phyloP scores from a whole-genome alignment of 2,797 vertebrate genomes.

The Rachycentron canadum region DNA sequence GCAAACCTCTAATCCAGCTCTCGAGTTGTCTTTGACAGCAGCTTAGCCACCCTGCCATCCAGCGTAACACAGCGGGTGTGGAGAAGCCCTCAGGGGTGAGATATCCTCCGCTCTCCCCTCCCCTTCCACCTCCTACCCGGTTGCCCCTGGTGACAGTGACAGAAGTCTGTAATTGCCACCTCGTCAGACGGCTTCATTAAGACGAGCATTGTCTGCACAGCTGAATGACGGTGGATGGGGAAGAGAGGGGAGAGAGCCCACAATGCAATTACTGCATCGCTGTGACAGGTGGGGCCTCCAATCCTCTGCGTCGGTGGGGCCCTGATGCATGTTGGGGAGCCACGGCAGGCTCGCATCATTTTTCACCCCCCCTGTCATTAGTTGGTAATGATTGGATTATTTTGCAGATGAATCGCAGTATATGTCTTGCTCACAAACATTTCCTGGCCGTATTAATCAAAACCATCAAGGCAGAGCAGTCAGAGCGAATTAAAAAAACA shows the following conservation, averaged over 20 bases:
- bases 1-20: constrained; percentile 78
- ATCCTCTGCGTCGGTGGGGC: constrained; percentile 86
- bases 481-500: constrained; percentile 94
- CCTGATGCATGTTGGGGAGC: constrained; percentile 89
- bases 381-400: constrained; percentile 99
- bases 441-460: constrained; percentile 99
- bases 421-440: constrained; percentile 99
- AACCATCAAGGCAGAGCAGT: constrained; percentile 97
- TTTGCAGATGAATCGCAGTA: constrained; percentile 99
- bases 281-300: constrained; percentile 89
- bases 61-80: constrained; percentile 76
- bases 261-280: constrained; percentile 89
- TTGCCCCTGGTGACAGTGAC: constrained; percentile 84
- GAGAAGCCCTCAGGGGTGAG: constrained; percentile 74
- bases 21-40: constrained; percentile 79
- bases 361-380: constrained; percentile 98
- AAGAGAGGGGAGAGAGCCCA: constrained; percentile 83
- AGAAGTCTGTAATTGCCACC: constrained; percentile 90
- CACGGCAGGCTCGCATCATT: constrained; percentile 92
- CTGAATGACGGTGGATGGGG: constrained; percentile 86
- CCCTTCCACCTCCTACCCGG: constrained; percentile 47
- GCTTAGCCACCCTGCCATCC: constrained; percentile 78
- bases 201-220: constrained; percentile 86
- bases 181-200: constrained; percentile 93
- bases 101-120: constrained; percentile 50